Evolutionary conservation across 2,113 vertebrate species (phyloP).

Genomic region (Glaucomys volans): DNA sequence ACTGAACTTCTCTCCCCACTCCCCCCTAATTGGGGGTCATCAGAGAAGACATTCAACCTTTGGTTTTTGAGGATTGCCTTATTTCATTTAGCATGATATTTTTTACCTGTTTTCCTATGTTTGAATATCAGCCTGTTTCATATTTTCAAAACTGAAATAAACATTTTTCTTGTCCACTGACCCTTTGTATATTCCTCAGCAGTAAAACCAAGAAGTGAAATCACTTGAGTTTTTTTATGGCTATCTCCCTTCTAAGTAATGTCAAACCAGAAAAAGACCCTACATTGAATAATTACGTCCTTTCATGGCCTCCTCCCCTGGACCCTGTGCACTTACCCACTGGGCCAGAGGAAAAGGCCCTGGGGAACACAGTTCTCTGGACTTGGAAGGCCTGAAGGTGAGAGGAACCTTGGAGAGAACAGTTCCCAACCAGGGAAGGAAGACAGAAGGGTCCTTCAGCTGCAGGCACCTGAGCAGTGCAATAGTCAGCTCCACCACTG

Average conservation of each 20-base stretch:
- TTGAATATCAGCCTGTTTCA: neutral
- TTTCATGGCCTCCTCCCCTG: too few relatives aligned
- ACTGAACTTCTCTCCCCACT: too few relatives aligned
- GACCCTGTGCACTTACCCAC: neutral
- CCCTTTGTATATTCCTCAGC: neutral
- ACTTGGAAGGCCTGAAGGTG: too few relatives aligned
- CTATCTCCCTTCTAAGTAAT: neutral
- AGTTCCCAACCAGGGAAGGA: neutral
- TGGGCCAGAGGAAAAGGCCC: neutral
- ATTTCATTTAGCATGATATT: neutral
- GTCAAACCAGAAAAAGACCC: neutral
- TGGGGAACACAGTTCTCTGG: neutral
- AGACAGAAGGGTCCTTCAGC: neutral
- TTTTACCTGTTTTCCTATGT: neutral
- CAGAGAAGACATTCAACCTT: too few relatives aligned
- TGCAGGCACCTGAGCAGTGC: slow-evolving; percentile 68
- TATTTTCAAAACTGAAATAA: neutral
- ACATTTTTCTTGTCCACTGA: neutral
- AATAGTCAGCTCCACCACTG: slow-evolving; percentile 64
- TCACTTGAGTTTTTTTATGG: neutral
- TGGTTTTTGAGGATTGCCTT: too few relatives aligned
- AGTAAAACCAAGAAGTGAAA: neutral
- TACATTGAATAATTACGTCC: neutral
- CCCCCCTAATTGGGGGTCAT: too few relatives aligned
- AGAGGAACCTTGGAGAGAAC: neutral